These are phyloP conservation scores for Apotomis betuletana DNA, from an alignment of 2,888 invertebrate species.

Conservation along the genomic window DNA sequence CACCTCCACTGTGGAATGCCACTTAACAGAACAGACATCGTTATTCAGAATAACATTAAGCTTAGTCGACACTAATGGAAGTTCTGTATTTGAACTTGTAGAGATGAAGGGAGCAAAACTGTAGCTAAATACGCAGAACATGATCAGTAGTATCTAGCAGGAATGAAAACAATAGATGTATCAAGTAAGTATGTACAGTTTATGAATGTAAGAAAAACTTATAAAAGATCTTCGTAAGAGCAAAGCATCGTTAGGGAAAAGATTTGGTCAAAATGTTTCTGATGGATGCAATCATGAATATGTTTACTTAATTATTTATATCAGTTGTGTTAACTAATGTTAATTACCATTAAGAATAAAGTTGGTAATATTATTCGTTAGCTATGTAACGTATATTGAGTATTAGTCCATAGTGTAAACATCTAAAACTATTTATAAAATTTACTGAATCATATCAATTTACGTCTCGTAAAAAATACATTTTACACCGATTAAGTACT, in stretches of 20 bases:
- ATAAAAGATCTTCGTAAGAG: slow-evolving; percentile 14
- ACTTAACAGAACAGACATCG: slow-evolving; percentile 64
- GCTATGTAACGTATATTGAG: slow-evolving; percentile 17
- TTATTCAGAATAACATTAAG: slow-evolving; percentile 42
- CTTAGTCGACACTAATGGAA: slow-evolving; percentile 50
- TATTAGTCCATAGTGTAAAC: slow-evolving; percentile 13
- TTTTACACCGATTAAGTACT: slow-evolving; percentile 22
- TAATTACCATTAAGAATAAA: background rate
- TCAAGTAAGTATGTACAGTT: slow-evolving; percentile 37
- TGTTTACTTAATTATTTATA: slow-evolving; percentile 2
- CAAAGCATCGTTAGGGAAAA: slow-evolving; percentile 19
- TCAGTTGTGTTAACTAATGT: slow-evolving; percentile 15
- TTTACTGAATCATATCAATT: slow-evolving; percentile 25
- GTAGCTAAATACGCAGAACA: slow-evolving; percentile 34
- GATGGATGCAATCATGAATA: slow-evolving; percentile 25
- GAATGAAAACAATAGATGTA: slow-evolving; percentile 23
- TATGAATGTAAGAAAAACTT: slow-evolving; percentile 22
- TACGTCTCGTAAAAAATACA: slow-evolving; percentile 25
- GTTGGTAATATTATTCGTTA: slow-evolving; percentile 4
- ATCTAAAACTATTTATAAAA: slow-evolving; percentile 33
- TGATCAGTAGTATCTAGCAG: slow-evolving; percentile 28
- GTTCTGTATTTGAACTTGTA: slow-evolving; percentile 58
- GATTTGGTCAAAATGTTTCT: slow-evolving; percentile 2
- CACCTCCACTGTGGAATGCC: slow-evolving; percentile 80
- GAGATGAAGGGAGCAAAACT: slow-evolving; percentile 44